A percentile compares a stretch with the other conserved stretches of the same genome.
phyloP scores from a whole-genome alignment of 2,113 vertebrate genomes.

The crab-eating macaque (Macaca fascicularis) region T2T-MFA8v1.1 NC_088391.1:16261501-16262000 shows the following conservation, averaged over 20 bases:
- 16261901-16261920: background rate
- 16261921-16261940: background rate
- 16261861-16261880: background rate
- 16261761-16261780: background rate
- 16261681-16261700: background rate
- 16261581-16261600: constrained; percentile 17
- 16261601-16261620: background rate
- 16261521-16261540: background rate
- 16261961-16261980: background rate
- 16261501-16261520: background rate
- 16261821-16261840: constrained; percentile 35
- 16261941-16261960: background rate
- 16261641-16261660: background rate
- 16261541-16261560: background rate
- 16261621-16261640: background rate
- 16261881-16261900: background rate
- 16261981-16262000: background rate
- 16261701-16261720: background rate
- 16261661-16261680: constrained; percentile 34
- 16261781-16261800: background rate
- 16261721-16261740: background rate
- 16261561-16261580: background rate
- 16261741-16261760: background rate
- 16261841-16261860: constrained; percentile 9
- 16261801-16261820: background rate